These are phyloP conservation scores for Caenorhabditis sp. DNA, from an alignment of 2,888 invertebrate genomes.

Conservation along the genomic window DNA sequence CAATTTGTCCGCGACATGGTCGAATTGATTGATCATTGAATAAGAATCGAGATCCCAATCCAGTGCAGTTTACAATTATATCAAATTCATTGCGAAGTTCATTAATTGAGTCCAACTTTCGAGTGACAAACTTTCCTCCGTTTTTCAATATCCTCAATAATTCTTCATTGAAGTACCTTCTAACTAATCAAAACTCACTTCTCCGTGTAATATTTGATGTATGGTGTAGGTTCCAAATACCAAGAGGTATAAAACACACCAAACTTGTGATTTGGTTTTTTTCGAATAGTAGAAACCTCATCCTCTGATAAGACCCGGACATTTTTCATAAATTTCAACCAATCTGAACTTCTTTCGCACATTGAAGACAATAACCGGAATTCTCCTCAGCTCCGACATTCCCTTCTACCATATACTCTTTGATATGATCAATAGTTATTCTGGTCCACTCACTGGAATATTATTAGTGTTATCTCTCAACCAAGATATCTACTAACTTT, in stretches of 20 bases:
- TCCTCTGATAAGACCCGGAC: conserved; percentile 17
- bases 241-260: conserved; percentile 51
- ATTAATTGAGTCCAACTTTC: conserved; percentile 18
- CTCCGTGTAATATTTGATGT: conserved; percentile 35
- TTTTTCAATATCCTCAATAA: conserved; percentile 39
- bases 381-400: conserved; percentile 21
- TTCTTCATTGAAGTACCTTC: conserved; percentile 7
- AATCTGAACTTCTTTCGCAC: conserved; percentile 19
- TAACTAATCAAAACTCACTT: conserved; percentile 46
- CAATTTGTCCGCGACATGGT: conserved; percentile 76
- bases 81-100: conserved; percentile 35
- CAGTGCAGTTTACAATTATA: conserved; percentile 83
- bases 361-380: conserved; percentile 28
- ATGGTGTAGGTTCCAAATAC: conserved; percentile 47
- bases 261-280: conserved; percentile 29
- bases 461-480: background rate
- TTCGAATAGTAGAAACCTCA: conserved; percentile 8
- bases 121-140: conserved; percentile 34
- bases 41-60: conserved; percentile 78
- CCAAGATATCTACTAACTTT: conserved; percentile 10
- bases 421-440: conserved; percentile 17
- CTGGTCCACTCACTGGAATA: conserved; percentile 27
- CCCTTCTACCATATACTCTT: conserved; percentile 21
- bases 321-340: conserved; percentile 40
- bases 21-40: conserved; percentile 76